A percentile compares a stretch with the other conserved stretches of the same genome.
These are phyloP conservation scores for Nephila pilipes DNA, from an alignment of 1,140 invertebrate genomes.

Conservation along the genomic window DNA sequence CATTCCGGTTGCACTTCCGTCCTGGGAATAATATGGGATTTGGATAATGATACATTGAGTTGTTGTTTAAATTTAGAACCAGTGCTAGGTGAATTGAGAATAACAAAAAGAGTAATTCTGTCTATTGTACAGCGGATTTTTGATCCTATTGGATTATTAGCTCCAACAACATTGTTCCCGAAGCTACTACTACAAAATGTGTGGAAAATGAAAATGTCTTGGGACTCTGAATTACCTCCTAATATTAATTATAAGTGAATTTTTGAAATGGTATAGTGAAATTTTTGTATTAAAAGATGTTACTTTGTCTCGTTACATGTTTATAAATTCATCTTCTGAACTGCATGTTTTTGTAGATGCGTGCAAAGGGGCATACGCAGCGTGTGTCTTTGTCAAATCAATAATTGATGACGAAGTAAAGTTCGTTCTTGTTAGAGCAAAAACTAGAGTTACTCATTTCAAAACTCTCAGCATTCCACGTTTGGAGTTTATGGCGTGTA, in stretches of 20 bases:
- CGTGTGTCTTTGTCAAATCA: not conserved
- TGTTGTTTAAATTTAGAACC: not conserved
- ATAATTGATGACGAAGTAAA: not conserved
- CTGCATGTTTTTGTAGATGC: conserved; percentile 42
- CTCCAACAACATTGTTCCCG: conserved; percentile 30
- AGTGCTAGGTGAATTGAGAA: not conserved
- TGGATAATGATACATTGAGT: conserved; percentile 6
- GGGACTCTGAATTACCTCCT: not conserved
- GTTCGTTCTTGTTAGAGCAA: not conserved
- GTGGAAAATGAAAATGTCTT: not conserved
- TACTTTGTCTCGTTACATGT: not conserved
- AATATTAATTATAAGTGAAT: not conserved
- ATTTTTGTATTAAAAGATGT: not conserved
- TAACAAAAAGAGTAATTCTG: conserved; percentile 54
- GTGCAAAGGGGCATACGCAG: not conserved
- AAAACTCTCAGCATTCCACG: too few species aligned
- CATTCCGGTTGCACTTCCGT: not conserved
- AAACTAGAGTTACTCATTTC: too few species aligned
- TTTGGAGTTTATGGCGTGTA: too few species aligned
- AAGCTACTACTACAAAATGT: conserved; percentile 57
- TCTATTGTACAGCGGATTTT: conserved; percentile 53
- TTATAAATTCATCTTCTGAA: not conserved
- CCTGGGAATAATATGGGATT: conserved; percentile 53
- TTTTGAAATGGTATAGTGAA: not conserved
- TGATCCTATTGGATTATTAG: conserved; percentile 44